Evolutionary conservation across 2,888 invertebrate genomes (phyloP), one percentile per base, ranked within the genome.

Genomic region (Drosophila leonis): DNA sequence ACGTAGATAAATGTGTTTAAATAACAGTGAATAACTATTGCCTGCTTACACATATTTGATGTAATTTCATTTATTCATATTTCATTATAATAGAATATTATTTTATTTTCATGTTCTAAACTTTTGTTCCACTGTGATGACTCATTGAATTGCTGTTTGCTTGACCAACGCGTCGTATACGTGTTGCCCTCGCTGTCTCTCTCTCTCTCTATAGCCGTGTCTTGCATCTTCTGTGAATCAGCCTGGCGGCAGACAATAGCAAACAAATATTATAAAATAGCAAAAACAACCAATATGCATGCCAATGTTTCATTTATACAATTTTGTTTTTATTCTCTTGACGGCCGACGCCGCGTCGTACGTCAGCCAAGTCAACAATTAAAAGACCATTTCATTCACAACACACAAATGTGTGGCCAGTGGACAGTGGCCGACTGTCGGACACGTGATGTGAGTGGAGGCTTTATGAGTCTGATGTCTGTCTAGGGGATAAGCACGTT

Each of bases 331-430:
- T 57, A 48, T 67, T 52, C 65, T 68, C 62, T 62, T 62, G 73
- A 64, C 54, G 65, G 68, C 54, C 68, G 74, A 15, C 33, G 18
- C 7, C 39, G 39, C n/a, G 72, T 55, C 44, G 65, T 70, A 12
- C 48, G 37, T 70, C 70, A 68, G 78, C 77, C 64, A 70, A 70
- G 66, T 75, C 78, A 72, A 76, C 83, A 87, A 84, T 84, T 87
- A 84, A 83, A 84, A 75, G 73, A 72, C 82, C 78, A 80, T 84
- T 84, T 80, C 87, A 83, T 83, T 87, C 84, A 86, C 75, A 80
- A 77, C 80, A 72, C 75, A 83, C 46, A 75, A 62, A 61, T 68
- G 68, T 20, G 37, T 56, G 72, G 41, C 67, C 35, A 42, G 41
- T 65, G 59, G 51, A 52, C 55, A 49, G 49, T 52, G 76, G 48